These are phyloP conservation scores for Acanthurus leucopareius DNA, from an alignment of 2,797 vertebrate species.

Conservation along the genomic window DNA sequence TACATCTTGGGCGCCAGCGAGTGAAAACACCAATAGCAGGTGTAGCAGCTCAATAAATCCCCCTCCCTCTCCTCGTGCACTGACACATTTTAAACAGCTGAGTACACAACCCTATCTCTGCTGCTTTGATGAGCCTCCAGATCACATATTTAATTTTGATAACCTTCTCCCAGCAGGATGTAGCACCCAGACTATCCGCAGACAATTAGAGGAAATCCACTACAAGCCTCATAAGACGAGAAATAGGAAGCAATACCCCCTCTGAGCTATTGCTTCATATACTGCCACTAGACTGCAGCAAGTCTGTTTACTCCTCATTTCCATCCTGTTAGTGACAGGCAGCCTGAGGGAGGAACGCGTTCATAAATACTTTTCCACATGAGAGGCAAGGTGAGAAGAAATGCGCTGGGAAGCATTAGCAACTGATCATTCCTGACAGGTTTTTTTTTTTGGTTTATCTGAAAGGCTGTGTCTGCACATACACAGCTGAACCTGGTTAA, in stretches of 20 bases:
- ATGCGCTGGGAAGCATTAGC: slow-evolving; percentile 23
- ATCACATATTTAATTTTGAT: slow-evolving; percentile 82
- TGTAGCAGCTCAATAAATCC: slow-evolving; percentile 61
- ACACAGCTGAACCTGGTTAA: slow-evolving; percentile 56
- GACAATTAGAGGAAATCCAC: slow-evolving; percentile 68
- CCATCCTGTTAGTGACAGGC: slow-evolving; percentile 59
- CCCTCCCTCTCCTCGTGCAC: slow-evolving; percentile 36
- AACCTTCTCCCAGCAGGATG: slow-evolving; percentile 71
- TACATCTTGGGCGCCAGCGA: slow-evolving; percentile 24
- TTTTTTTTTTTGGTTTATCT: slow-evolving; percentile 32
- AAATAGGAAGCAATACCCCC: slow-evolving; percentile 57
- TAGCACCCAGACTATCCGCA: slow-evolving; percentile 56
- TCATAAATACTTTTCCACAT: slow-evolving; percentile 67
- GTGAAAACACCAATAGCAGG: slow-evolving; percentile 64
- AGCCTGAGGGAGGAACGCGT: slow-evolving; percentile 37
- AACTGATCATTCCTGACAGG: slow-evolving; percentile 36
- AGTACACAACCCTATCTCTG: slow-evolving; percentile 84
- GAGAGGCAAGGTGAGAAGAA: slow-evolving; percentile 64
- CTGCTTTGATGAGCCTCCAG: slow-evolving; percentile 79
- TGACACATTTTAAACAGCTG: slow-evolving; percentile 81
- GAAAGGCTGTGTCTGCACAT: slow-evolving; percentile 33
- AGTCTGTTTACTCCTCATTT: slow-evolving; percentile 62
- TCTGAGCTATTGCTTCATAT: slow-evolving; percentile 48
- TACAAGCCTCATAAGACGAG: slow-evolving; percentile 48
- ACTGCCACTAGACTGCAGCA: slow-evolving; percentile 56